Evolutionary conservation across 2,797 vertebrate genomes (phyloP).

Genomic region (Triplophysa bombifrons): DNA sequence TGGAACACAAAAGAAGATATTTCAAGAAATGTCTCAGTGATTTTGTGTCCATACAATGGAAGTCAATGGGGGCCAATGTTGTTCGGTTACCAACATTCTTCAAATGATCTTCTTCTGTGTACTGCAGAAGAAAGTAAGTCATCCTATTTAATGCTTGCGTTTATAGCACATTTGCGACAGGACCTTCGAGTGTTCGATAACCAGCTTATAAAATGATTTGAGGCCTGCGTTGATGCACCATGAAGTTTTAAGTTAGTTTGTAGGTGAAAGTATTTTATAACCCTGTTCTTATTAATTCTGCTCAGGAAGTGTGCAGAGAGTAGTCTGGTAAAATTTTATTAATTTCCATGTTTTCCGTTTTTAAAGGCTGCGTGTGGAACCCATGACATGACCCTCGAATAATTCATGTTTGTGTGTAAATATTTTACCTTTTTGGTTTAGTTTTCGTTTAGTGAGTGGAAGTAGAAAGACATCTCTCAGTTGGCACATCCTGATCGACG

Average conservation of each 20-base stretch:
- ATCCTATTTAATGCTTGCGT: not conserved
- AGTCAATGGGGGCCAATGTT: too few relatives aligned
- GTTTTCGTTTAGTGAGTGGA: not conserved
- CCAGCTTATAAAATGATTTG: constrained; percentile 36
- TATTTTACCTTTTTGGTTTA: not conserved
- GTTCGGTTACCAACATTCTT: too few relatives aligned
- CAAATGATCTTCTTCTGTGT: too few relatives aligned
- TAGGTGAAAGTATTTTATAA: constrained; percentile 62
- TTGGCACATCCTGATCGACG: not conserved
- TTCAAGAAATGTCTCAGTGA: too few relatives aligned
- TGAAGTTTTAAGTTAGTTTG: constrained; percentile 59
- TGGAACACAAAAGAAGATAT: too few relatives aligned
- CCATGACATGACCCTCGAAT: constrained; percentile 42
- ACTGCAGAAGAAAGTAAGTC: too few relatives aligned
- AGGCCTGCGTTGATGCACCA: constrained; percentile 57
- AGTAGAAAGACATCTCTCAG: not conserved
- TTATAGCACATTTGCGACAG: not conserved
- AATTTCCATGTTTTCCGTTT: constrained; percentile 49
- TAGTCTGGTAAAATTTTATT: constrained; percentile 60
- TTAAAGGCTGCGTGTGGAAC: constrained; percentile 25
- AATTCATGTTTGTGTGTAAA: constrained; percentile 57
- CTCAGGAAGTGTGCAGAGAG: constrained; percentile 73
- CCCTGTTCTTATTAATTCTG: constrained; percentile 70
- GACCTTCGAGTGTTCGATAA: not conserved
- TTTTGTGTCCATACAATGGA: too few relatives aligned